Percentiles rank a stretch among this genome's conserved stretches.
Conservation (phyloP, 1,140 invertebrate species). For the Neuroterus valhalla region DNA sequence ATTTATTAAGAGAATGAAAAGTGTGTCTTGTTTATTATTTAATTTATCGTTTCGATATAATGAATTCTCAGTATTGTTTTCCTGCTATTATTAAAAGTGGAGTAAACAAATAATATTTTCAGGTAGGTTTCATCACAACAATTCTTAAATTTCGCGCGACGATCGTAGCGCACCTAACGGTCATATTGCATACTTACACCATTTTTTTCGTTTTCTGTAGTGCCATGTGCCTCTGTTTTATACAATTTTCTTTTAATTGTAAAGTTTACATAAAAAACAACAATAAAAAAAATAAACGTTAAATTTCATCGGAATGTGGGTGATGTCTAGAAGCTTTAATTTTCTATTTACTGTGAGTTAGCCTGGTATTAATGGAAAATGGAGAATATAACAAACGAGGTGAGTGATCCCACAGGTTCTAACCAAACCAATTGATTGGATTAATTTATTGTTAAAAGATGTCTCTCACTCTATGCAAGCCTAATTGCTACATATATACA, state of each 20-base stretch:
- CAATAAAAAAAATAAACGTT: neutral
- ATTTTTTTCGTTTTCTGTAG: neutral
- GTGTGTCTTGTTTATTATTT: too few relatives aligned
- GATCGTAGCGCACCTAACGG: neutral
- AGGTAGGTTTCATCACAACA: too few relatives aligned
- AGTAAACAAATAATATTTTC: too few relatives aligned
- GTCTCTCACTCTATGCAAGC: too few relatives aligned
- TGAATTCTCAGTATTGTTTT: too few relatives aligned
- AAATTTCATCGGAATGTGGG: neutral
- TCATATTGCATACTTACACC: neutral
- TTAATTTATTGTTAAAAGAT: too few relatives aligned
- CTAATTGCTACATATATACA: too few relatives aligned
- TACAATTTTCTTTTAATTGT: neutral
- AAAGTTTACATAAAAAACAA: neutral
- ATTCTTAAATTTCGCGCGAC: neutral
- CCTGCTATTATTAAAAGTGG: too few relatives aligned
- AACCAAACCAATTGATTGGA: too few relatives aligned
- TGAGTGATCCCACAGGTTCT: neutral
- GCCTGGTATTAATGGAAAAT: neutral
- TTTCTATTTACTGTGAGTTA: neutral
- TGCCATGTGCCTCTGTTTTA: slow-evolving; percentile 7
- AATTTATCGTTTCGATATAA: too few relatives aligned
- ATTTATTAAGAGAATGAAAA: too few relatives aligned
- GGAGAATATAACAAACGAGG: neutral
- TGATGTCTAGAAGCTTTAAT: neutral